A percentile compares a stretch with the other conserved stretches of the same genome.
phyloP scores from a whole-genome alignment of 92 coral and sea anemone species.

The Porites divaricata region DNA sequence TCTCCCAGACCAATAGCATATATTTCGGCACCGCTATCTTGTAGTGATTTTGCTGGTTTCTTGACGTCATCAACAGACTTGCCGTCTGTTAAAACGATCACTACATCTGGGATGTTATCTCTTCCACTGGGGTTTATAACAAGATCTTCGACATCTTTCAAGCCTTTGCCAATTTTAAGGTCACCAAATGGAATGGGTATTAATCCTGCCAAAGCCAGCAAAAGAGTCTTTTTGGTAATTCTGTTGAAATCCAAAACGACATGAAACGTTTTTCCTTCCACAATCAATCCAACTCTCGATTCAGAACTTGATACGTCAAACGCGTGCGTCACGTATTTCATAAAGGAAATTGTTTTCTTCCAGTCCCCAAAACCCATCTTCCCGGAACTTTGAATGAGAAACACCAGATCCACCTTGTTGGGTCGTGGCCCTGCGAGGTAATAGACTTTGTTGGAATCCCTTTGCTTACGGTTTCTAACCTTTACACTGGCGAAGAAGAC shows the following conservation, averaged over 20 bases:
- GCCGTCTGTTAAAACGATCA: slow-evolving; percentile 54
- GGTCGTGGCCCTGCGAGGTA: slow-evolving; percentile 63
- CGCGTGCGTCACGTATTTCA: slow-evolving; percentile 54
- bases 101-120: slow-evolving; percentile 36
- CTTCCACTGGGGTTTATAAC: slow-evolving; percentile 59
- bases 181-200: slow-evolving; percentile 60
- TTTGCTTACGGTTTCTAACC: slow-evolving; percentile 14
- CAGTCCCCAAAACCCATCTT: slow-evolving; percentile 68
- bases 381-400: slow-evolving; percentile 73
- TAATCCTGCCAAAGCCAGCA: slow-evolving; percentile 41
- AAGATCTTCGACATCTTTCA: slow-evolving; percentile 55
- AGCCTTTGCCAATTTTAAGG: slow-evolving; percentile 61
- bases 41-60: slow-evolving; percentile 38
- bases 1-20: slow-evolving; percentile 61
- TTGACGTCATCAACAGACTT: slow-evolving; percentile 40
- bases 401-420: slow-evolving; percentile 78
- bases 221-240: slow-evolving; percentile 24
- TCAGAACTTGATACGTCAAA: slow-evolving; percentile 63
- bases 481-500: slow-evolving; percentile 2
- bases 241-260: slow-evolving; percentile 66
- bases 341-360: slow-evolving; percentile 50
- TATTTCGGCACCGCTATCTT: slow-evolving; percentile 45
- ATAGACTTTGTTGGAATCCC: slow-evolving; percentile 48
- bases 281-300: slow-evolving; percentile 69
- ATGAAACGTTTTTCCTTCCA: slow-evolving; percentile 54